These are phyloP conservation scores for Chironomus tentans DNA, from an alignment of 2,888 invertebrate genomes.

Conservation along the genomic window DNA sequence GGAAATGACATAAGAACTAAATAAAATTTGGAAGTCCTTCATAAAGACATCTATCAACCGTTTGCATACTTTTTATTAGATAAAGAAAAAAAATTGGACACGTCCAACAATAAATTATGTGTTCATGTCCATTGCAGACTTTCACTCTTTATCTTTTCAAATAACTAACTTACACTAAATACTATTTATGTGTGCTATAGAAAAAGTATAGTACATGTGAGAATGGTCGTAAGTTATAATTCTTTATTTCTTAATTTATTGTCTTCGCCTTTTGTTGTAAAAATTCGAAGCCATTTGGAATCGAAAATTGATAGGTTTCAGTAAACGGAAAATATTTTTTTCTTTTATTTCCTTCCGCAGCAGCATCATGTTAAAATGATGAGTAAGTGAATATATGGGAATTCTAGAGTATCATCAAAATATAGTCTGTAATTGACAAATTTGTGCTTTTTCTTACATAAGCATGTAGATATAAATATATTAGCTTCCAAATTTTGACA, in stretches of 20 bases:
- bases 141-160: background rate
- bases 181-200: no score
- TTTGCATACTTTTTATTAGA: background rate
- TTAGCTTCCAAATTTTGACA: no score
- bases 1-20: no score
- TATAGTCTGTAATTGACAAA: background rate
- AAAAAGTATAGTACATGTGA: background rate
- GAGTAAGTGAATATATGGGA: background rate
- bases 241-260: background rate
- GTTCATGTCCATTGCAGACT: conserved; percentile 18
- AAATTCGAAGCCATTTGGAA: background rate
- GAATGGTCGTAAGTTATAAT: background rate
- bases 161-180: background rate
- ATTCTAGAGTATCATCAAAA: background rate
- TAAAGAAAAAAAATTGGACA: conserved; percentile 12
- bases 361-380: background rate
- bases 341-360: background rate
- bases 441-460: background rate
- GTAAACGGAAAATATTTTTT: background rate
- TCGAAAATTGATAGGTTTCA: conserved; percentile 17
- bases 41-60: no score
- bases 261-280: background rate
- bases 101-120: conserved; percentile 25
- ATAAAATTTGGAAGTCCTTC: no score
- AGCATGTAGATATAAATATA: background rate